Conservation (phyloP, 2,797 vertebrate species). For the Coranthus polyacanthus region DNA sequence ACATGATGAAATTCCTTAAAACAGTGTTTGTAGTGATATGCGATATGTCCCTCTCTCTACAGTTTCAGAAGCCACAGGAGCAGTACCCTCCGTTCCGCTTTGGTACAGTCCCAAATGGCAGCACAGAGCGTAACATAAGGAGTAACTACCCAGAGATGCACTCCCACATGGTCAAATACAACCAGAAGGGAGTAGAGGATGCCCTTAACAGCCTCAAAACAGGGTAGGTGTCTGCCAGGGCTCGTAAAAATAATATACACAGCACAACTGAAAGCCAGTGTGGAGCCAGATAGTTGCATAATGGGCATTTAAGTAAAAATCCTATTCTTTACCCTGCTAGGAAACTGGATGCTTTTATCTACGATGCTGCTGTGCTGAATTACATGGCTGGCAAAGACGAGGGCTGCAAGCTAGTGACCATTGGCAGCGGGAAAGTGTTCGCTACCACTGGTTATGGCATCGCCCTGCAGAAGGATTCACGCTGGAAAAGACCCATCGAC, state of each 20-base stretch:
- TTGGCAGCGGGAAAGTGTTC: slow-evolving; percentile 97
- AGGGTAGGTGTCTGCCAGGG: slow-evolving; percentile 83
- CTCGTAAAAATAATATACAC: background rate
- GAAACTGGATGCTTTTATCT: slow-evolving; percentile 98
- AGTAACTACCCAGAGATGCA: slow-evolving; percentile 99
- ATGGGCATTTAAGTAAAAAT: slow-evolving; percentile 8
- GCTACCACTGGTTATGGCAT: slow-evolving; percentile 98
- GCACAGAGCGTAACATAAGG: slow-evolving; percentile 97
- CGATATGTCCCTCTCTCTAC: slow-evolving; percentile 32
- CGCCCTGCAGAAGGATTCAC: slow-evolving; percentile 96
- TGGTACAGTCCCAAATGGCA: slow-evolving; percentile 97
- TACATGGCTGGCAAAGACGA: slow-evolving; percentile 99
- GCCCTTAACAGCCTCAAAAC: slow-evolving; percentile 97
- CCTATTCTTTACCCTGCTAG: slow-evolving; percentile 70
- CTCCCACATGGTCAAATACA: slow-evolving; percentile 98
- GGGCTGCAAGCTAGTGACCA: slow-evolving; percentile 98
- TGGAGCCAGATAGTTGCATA: slow-evolving; percentile 5
- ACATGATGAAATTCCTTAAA: too few relatives aligned
- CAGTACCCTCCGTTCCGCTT: slow-evolving; percentile 98
- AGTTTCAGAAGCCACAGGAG: slow-evolving; percentile 98
- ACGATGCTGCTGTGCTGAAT: slow-evolving; percentile 95
- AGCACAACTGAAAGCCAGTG: background rate
- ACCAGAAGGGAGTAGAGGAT: slow-evolving; percentile 97
- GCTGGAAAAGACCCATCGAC: slow-evolving; percentile 95
- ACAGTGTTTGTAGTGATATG: too few relatives aligned